Base-by-base conservation (phyloP, 2,888 invertebrate species). In the Cantharis lateralis region DNA sequence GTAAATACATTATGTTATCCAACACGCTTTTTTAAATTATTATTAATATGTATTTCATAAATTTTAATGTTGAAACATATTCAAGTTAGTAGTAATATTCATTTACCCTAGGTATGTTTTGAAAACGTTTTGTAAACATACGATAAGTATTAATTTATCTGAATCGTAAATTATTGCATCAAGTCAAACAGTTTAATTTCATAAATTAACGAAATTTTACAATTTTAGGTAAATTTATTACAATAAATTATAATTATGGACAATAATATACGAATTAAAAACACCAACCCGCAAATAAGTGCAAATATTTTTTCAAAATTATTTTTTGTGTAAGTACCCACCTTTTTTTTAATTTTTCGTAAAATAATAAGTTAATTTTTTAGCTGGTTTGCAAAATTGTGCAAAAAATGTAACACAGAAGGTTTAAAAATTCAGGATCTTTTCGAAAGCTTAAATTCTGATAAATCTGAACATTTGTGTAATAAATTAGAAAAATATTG, bases 351-450 rank as follows among this genome's bases (percentile, higher is more conserved):
- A 66, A n/a, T 15, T 18, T 9, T 66, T 20, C 7, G 5, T 7
- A 48, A 48, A 48, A n/a, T n/a, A 2, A 7, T 2, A n/a, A 48
- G 9, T 7, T 10, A n/a, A n/a, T 48, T 48, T 48, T 48, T 48
- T 70, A 88, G 88, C 73, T 88, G 88, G 88, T 86, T 87, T 83
- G 66, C 84, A 48, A 80, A 81, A 64, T 80, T 87, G 15, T 87
- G 90, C 80, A 86, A 89, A 74, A 91, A 89, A 81, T 93, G 93
- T 5, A 89, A 90, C 75, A 89, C 85, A 83, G 89, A 91, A 80
- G 91, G 92, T 77, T 88, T 95, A 11, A 91, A 91, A 82, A 90
- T 93, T 71, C 88, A 89, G 10, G 93, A 94, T 84, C 85, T 95
- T 16, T 93, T 92, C 87, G 91, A 91, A 84, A 90, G 91, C 5